These are phyloP conservation scores for Drosophila nigromelanica DNA, from an alignment of 1,140 invertebrate species.

Conservation along the genomic window DNA sequence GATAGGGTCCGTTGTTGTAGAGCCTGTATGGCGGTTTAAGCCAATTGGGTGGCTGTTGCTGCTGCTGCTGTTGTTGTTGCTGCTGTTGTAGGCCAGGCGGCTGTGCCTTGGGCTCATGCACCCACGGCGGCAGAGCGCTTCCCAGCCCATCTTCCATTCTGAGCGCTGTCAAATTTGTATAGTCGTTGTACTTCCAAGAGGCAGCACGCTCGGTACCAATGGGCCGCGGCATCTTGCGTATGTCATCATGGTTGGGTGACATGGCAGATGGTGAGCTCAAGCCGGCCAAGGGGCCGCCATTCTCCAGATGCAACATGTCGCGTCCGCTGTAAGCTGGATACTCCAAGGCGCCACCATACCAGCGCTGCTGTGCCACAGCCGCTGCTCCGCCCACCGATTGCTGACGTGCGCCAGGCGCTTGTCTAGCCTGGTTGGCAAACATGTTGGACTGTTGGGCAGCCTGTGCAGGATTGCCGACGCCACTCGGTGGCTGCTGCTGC, in stretches of 20 bases:
- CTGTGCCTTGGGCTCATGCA: constrained; percentile 60
- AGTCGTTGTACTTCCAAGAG: constrained; percentile 86
- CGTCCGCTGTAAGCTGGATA: constrained; percentile 70
- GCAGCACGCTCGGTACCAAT: constrained; percentile 91
- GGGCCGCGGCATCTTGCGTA: constrained; percentile 89
- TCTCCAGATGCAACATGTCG: constrained; percentile 77
- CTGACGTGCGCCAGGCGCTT: constrained; percentile 36
- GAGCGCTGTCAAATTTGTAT: too few species aligned
- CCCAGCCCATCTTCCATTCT: constrained; percentile 56
- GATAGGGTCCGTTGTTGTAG: constrained; percentile 73
- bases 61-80: constrained; percentile 53
- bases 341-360: constrained; percentile 72
- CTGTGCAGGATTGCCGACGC: constrained; percentile 19
- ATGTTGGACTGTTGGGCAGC: constrained; percentile 55
- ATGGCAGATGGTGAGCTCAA: constrained; percentile 86
- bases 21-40: constrained; percentile 66
- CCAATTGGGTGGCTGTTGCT: constrained; percentile 69
- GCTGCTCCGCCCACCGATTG: constrained; percentile 38
- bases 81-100: constrained; percentile 63
- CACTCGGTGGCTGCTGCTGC: constrained; percentile 23
- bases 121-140: constrained; percentile 56
- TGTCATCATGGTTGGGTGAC: constrained; percentile 87
- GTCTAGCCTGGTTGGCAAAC: constrained; percentile 57
- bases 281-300: constrained; percentile 64
- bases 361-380: constrained; percentile 56